Evolutionary conservation across 1,140 invertebrate genomes (phyloP).

Genomic region (Papilio polyxenes): DNA sequence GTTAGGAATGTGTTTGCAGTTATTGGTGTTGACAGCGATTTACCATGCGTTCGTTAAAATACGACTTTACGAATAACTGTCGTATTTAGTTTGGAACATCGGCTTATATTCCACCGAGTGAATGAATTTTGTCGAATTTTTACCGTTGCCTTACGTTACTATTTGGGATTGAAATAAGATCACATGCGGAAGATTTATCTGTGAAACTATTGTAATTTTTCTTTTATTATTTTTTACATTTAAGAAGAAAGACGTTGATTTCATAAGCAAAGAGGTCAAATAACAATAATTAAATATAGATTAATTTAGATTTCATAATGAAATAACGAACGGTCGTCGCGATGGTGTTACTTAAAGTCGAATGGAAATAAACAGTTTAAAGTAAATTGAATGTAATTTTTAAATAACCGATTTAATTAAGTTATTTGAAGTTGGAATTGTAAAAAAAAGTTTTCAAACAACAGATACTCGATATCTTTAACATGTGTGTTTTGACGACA

Average conservation of each 20-base stretch:
- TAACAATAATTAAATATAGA: not conserved
- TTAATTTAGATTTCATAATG: not conserved
- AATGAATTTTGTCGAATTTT: not conserved
- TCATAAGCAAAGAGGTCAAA: not conserved
- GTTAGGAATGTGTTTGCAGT: conserved; percentile 39
- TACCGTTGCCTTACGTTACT: not conserved
- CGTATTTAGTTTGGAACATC: conserved; percentile 5
- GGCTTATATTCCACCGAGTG: not conserved
- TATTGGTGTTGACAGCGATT: conserved; percentile 38
- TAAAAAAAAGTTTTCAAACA: not conserved
- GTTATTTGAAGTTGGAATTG: not conserved
- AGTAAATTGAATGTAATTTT: too few relatives aligned
- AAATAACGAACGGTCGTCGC: not conserved
- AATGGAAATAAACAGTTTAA: too few relatives aligned
- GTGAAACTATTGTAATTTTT: not conserved
- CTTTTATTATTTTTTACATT: not conserved
- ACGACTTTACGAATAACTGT: conserved; percentile 25
- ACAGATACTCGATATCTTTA: not conserved
- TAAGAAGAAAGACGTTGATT: not conserved
- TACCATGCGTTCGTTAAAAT: conserved; percentile 33
- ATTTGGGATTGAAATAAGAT: not conserved
- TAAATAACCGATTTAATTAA: not conserved
- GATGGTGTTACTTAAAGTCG: too few relatives aligned
- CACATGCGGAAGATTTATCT: not conserved
- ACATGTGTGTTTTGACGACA: conserved; percentile 17